Percentiles rank a stretch among this genome's conserved stretches.
These are phyloP conservation scores for Apodemus speciosus DNA, from an alignment of 2,113 vertebrate species.

Conservation along the genomic window DNA sequence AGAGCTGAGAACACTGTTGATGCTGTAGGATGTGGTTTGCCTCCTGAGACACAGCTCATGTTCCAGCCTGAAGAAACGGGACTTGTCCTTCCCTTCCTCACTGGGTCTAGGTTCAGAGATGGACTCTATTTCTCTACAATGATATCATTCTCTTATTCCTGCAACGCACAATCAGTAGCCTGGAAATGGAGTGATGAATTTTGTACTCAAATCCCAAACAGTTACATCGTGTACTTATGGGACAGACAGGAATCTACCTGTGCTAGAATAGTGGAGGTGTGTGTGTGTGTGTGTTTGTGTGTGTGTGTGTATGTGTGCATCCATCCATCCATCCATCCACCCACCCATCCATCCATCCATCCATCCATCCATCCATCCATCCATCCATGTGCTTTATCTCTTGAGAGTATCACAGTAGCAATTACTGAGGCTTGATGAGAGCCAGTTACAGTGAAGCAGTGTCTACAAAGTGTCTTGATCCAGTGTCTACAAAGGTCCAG, in stretches of 20 bases:
- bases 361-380: too few relatives aligned
- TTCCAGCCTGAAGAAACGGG: background rate
- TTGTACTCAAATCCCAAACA: background rate
- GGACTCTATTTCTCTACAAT: background rate
- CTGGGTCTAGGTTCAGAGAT: background rate
- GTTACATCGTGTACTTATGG: background rate
- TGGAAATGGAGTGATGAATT: background rate
- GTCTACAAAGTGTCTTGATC: background rate
- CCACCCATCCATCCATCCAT: too few relatives aligned
- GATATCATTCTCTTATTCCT: background rate
- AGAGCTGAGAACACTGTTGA: background rate
- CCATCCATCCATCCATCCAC: background rate
- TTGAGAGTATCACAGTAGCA: background rate
- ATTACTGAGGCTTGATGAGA: background rate
- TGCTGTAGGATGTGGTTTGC: background rate
- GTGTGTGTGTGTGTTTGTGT: background rate
- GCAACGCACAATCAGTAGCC: background rate
- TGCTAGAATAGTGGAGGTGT: background rate
- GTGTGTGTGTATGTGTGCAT: background rate
- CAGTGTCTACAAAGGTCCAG: background rate
- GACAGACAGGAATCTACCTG: background rate
- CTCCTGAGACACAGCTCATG: conserved; percentile 6
- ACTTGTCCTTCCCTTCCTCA: background rate
- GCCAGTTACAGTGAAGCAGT: background rate
- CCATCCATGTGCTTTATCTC: background rate